phyloP scores from a whole-genome alignment of 2,888 invertebrate species.

The Fissipunctia ypsillon region DNA sequence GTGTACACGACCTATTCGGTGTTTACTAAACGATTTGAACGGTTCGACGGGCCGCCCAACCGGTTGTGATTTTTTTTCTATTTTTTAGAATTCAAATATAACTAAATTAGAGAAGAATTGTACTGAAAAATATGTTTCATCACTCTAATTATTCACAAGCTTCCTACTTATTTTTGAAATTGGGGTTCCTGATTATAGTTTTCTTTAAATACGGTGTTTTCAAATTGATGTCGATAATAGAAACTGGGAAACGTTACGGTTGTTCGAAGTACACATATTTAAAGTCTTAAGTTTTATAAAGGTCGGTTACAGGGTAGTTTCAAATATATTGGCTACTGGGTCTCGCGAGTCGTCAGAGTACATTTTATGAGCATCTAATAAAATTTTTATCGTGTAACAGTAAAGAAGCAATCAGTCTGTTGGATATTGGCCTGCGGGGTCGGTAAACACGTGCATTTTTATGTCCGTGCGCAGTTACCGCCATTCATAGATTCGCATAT shows the following conservation, averaged over 20 bases:
- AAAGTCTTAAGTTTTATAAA: slow-evolving; percentile 81
- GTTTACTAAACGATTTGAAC: slow-evolving; percentile 90
- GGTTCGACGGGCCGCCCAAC: slow-evolving; percentile 86
- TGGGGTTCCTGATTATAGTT: neutral
- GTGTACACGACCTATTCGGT: slow-evolving; percentile 89
- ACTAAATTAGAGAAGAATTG: slow-evolving; percentile 22
- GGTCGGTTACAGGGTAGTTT: slow-evolving; percentile 88
- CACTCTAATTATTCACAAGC: neutral
- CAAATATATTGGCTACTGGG: slow-evolving; percentile 89
- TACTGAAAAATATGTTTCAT: neutral
- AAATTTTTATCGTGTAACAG: slow-evolving; percentile 90
- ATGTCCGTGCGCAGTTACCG: slow-evolving; percentile 82
- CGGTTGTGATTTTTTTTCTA: slow-evolving; percentile 78
- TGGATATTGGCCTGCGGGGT: slow-evolving; percentile 88
- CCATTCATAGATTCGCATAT: slow-evolving; percentile 77
- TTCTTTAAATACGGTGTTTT: slow-evolving; percentile 11
- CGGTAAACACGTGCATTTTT: slow-evolving; percentile 90
- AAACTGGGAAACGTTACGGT: slow-evolving; percentile 45
- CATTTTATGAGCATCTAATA: slow-evolving; percentile 89
- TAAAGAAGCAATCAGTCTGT: slow-evolving; percentile 90
- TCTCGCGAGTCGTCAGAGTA: slow-evolving; percentile 86
- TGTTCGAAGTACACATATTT: slow-evolving; percentile 66
- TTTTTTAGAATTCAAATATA: slow-evolving; percentile 62
- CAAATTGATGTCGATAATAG: slow-evolving; percentile 37
- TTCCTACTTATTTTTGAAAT: neutral